phyloP scores from a whole-genome alignment of 2,797 vertebrate genomes.

The Mus minutoides region DNA sequence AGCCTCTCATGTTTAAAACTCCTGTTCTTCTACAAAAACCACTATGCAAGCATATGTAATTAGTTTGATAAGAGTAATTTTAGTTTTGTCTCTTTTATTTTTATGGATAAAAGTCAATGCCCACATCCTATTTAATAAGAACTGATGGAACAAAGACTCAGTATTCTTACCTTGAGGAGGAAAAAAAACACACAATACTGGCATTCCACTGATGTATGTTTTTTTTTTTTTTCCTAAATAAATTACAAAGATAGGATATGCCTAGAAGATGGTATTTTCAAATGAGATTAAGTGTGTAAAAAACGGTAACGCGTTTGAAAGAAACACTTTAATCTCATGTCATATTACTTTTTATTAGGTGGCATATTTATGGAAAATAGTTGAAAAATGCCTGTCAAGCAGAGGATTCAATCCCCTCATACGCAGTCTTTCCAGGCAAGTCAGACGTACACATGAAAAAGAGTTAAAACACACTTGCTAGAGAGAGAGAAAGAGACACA shows the following conservation, averaged over 20 bases:
- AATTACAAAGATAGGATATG: slow-evolving; percentile 61
- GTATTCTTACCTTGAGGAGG: slow-evolving; percentile 26
- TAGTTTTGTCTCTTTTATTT: slow-evolving; percentile 83
- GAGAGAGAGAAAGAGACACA: not conserved
- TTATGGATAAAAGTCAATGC: slow-evolving; percentile 82
- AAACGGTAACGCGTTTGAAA: slow-evolving; percentile 36
- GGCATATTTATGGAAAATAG: slow-evolving; percentile 58
- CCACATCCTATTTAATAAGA: slow-evolving; percentile 70
- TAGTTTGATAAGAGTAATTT: not conserved
- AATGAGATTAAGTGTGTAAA: not conserved
- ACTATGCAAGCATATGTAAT: not conserved
- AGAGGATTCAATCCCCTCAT: not conserved
- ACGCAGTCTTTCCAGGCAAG: slow-evolving; percentile 15
- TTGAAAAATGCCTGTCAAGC: slow-evolving; percentile 56
- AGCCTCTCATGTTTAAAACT: not conserved
- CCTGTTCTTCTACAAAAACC: not conserved
- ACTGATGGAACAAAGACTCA: slow-evolving; percentile 66
- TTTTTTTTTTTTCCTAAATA: slow-evolving; percentile 68
- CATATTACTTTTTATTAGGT: slow-evolving; percentile 67
- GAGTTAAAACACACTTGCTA: not conserved
- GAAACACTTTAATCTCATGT: slow-evolving; percentile 16
- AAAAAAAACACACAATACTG: slow-evolving; percentile 74
- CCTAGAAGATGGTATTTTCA: slow-evolving; percentile 22
- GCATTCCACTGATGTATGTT: slow-evolving; percentile 49
- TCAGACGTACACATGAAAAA: slow-evolving; percentile 3